Conservation (phyloP, 2,797 vertebrate genomes). For the Gymnoscopelus microlampas region DNA sequence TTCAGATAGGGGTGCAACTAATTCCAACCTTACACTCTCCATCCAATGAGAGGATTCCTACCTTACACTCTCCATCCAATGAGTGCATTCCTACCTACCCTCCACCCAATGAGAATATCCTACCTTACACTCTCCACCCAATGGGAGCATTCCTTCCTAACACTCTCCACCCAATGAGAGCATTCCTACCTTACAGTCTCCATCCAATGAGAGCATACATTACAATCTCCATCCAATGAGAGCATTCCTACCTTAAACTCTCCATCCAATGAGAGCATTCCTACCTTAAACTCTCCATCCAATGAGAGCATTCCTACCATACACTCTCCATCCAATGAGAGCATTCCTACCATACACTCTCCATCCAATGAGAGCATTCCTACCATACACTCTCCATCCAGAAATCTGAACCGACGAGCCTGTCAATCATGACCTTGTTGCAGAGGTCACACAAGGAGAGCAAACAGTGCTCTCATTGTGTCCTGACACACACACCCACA, state of each 20-base stretch:
- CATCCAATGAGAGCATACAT: not conserved
- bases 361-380: not conserved
- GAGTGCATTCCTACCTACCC: not conserved
- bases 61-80: too few relatives aligned
- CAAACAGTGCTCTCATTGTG: constrained; percentile 20
- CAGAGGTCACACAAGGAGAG: constrained; percentile 1
- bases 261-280: not conserved
- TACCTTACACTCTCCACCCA: constrained; percentile 2
- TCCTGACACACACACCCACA: not conserved
- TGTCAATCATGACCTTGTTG: constrained; percentile 23
- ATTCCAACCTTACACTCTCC: too few relatives aligned
- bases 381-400: not conserved
- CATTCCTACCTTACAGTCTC: constrained; percentile 13
- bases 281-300: constrained; percentile 8
- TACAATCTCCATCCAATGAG: too few relatives aligned
- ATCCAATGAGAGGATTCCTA: too few relatives aligned
- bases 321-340: not conserved
- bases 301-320: not conserved
- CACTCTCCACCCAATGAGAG: not conserved
- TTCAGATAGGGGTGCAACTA: too few relatives aligned
- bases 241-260: constrained; percentile 13
- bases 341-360: not conserved
- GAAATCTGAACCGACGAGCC: not conserved
- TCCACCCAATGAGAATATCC: not conserved
- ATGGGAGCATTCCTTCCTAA: constrained; percentile 3